These are phyloP conservation scores for Tetramorium parvispinum DNA, from an alignment of 1,140 invertebrate genomes.

Conservation along the genomic window DNA sequence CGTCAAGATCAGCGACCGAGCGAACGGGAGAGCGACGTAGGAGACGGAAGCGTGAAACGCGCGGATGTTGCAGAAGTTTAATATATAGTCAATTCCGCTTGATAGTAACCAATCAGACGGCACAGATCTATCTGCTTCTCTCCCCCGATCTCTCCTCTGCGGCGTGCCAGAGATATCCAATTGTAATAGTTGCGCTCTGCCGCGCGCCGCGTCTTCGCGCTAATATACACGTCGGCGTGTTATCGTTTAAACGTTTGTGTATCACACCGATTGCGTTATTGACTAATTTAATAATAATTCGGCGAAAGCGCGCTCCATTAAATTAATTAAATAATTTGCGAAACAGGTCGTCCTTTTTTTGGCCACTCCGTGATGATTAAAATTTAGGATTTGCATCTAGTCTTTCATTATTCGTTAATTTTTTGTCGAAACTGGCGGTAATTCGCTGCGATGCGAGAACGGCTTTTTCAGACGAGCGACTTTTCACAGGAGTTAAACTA, in stretches of 20 bases:
- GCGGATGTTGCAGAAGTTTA: slow-evolving; percentile 20
- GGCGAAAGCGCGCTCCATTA: neutral
- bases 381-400: neutral
- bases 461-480: neutral
- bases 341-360: neutral
- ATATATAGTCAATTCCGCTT: slow-evolving; percentile 62
- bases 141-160: slow-evolving; percentile 27
- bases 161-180: slow-evolving; percentile 54
- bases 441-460: neutral
- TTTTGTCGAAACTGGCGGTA: neutral
- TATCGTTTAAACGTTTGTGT: neutral
- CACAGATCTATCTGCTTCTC: slow-evolving; percentile 52
- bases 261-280: neutral
- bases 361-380: neutral
- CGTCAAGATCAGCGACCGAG: neutral
- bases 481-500: slow-evolving; percentile 42
- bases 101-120: slow-evolving; percentile 62
- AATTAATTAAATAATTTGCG: neutral
- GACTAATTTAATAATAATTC: neutral
- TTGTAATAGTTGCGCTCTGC: slow-evolving; percentile 49
- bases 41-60: neutral
- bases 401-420: neutral
- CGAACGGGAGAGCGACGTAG: neutral
- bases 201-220: slow-evolving; percentile 29
- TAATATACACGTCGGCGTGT: neutral